Percentiles rank a stretch among this genome's conserved stretches.
Evolutionary conservation across 2,113 vertebrate genomes (phyloP).

Genomic region (Lipophrys pholis): DNA sequence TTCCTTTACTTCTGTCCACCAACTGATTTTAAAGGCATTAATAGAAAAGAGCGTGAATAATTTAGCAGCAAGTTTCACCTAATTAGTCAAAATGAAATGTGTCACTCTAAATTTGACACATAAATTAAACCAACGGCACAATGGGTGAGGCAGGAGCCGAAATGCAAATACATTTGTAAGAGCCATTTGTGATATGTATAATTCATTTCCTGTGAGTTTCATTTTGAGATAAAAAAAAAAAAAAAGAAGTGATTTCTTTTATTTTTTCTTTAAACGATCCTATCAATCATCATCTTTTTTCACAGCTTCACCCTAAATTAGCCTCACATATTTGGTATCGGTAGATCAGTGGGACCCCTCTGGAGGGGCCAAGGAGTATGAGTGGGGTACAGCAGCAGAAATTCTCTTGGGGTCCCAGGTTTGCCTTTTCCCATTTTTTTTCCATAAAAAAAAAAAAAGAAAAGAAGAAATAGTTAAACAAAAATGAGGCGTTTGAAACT

Average conservation of each 20-base stretch:
- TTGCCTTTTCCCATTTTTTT: too few relatives aligned
- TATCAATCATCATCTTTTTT: not conserved
- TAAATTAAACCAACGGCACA: conserved; percentile 22
- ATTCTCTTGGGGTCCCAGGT: too few relatives aligned
- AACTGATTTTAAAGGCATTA: conserved; percentile 71
- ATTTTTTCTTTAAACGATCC: not conserved
- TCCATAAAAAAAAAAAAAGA: too few relatives aligned
- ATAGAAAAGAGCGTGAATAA: conserved; percentile 66
- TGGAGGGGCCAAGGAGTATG: too few relatives aligned
- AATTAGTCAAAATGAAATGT: conserved; percentile 74
- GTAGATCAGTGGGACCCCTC: not conserved
- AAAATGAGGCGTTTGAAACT: too few relatives aligned
- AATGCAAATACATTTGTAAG: not conserved
- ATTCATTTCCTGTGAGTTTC: conserved; percentile 6
- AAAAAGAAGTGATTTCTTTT: not conserved
- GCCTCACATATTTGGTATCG: not conserved
- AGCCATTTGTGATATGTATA: conserved; percentile 3
- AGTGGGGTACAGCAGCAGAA: too few relatives aligned
- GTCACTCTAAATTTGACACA: conserved; percentile 60
- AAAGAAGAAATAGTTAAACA: too few relatives aligned
- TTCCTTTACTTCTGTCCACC: conserved; percentile 70
- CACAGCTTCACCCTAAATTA: not conserved
- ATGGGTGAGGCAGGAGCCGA: not conserved
- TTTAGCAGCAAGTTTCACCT: conserved; percentile 66
- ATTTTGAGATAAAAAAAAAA: not conserved